These are phyloP conservation scores for Eretmochelys imbricata DNA, from an alignment of 2,113 vertebrate genomes.

Conservation along the genomic window DNA sequence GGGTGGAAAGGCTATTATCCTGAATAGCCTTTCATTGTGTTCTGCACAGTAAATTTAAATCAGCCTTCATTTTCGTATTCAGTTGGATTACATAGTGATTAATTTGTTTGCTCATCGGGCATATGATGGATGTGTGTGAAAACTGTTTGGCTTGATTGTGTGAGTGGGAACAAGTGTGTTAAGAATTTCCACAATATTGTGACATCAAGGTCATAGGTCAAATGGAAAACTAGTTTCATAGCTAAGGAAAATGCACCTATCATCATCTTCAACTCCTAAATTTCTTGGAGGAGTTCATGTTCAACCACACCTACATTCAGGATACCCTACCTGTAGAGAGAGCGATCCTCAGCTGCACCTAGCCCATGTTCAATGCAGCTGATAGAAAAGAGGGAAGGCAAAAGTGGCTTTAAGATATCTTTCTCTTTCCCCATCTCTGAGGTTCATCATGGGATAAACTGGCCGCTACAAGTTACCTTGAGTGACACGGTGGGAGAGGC, in stretches of 20 bases:
- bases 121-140: constrained; percentile 1
- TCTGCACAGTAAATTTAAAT: background rate
- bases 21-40: background rate
- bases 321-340: background rate
- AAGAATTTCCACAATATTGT: background rate
- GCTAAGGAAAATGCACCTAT: background rate
- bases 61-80: constrained; percentile 14
- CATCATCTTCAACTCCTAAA: constrained; percentile 4
- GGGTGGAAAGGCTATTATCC: background rate
- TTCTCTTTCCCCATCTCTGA: background rate
- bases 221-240: constrained; percentile 45
- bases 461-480: background rate
- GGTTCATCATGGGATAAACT: background rate
- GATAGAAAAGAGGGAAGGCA: background rate
- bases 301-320: background rate
- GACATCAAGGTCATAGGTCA: constrained; percentile 1
- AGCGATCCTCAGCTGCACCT: background rate
- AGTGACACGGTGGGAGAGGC: no score
- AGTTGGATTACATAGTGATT: background rate
- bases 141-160: background rate
- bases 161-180: background rate
- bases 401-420: background rate
- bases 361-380: background rate
- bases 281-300: background rate
- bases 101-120: background rate